Base-by-base conservation (phyloP, 2,888 invertebrate genomes). In the Cheilosia scutellata region DNA sequence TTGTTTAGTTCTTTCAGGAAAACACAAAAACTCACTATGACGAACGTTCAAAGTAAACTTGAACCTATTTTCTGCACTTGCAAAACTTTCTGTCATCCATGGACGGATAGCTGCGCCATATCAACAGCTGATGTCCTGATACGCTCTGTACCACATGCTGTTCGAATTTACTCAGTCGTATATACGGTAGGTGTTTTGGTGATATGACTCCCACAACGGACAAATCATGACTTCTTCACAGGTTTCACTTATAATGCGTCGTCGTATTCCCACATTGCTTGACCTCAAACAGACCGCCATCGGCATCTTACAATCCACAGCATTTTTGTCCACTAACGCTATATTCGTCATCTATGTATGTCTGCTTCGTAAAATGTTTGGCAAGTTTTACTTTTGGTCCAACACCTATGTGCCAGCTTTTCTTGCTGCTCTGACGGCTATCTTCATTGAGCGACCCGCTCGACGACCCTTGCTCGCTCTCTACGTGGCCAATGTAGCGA, bases 401-500 rank as follows among this genome's bases (percentile, higher is more conserved):
- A 94, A 95, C 62, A 95, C 96, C 5, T 96, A 95, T 89, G 77
- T 96, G 62, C 96, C 97, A 42, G 95, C 96, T 25, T 95, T 96
- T 90, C 89, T 96, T 29, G 95, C 96, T 13, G 95, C 96, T 89
- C 93, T 95, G 16, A 93, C 95, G 87, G 95, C 97, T 55, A 96
- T 97, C 90, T 89, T 95, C 42, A 93, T 97, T 55, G 97, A 97
- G 92, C 94, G 96, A 87, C 95, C 95, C 53, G 95, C 95, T 33
- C 94, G 97, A 88, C 93, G 97, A 75, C 94, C 95, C 4, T 92
- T 97, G 37, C 93, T 97, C 20, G 95, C 96, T 87, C 93, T 97
- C 20, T 97, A 97, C 91, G 95, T 97, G 27, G 95, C 96, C 51
- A 97, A 97, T 93, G 95, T 97, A 92, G 96, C 96, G 2, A 95